Evolutionary conservation across 2,797 vertebrate species (phyloP).

Genomic region (Sphenopsis melanotis): DNA sequence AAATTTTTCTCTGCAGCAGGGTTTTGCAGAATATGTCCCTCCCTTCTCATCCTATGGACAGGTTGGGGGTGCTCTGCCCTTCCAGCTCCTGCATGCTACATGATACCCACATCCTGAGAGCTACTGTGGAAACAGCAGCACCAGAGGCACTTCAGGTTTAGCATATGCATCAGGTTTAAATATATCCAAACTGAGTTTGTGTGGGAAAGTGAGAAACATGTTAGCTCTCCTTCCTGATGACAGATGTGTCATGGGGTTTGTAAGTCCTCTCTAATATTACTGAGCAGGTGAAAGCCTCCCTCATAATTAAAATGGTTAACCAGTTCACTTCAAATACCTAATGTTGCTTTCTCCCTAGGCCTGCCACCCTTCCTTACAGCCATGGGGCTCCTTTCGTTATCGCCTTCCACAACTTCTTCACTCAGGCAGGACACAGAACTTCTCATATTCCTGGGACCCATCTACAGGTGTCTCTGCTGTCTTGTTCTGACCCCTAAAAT

Average conservation of each 20-base stretch:
- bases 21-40: background rate
- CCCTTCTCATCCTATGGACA: background rate
- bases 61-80: rapidly evolving
- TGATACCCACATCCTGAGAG: background rate
- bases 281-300: background rate
- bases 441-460: background rate
- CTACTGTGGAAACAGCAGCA: background rate
- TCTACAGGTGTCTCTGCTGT: background rate
- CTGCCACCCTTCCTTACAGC: background rate
- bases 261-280: background rate
- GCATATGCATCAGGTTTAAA: background rate
- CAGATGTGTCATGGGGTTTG: background rate
- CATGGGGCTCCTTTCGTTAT: rapidly evolving
- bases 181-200: background rate
- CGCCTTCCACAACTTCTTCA: background rate
- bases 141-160: background rate
- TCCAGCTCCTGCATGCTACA: background rate
- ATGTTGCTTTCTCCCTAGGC: background rate
- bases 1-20: background rate
- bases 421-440: background rate
- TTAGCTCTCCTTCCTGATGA: background rate
- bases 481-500: background rate
- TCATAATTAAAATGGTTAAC: background rate
- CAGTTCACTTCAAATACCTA: background rate
- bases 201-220: background rate